phyloP scores from a whole-genome alignment of 2,888 invertebrate genomes.

The Matsumyia berberina region DNA sequence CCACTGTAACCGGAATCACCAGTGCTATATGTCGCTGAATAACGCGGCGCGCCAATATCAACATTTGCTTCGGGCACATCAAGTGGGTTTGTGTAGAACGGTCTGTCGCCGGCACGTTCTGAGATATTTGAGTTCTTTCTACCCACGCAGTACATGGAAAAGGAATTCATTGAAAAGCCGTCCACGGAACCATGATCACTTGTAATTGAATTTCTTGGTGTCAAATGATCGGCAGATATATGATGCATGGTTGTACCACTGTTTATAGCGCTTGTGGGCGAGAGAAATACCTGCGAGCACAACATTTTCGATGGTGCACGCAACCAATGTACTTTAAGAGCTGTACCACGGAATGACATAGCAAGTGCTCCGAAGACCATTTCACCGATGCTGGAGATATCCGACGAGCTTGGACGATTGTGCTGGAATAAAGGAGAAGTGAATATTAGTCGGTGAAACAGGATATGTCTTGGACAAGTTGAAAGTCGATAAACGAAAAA shows the following conservation, averaged over 20 bases:
- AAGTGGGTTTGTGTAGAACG: slow-evolving; percentile 80
- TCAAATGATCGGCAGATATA: slow-evolving; percentile 67
- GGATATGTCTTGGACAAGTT: not conserved
- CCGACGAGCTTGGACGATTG: slow-evolving; percentile 87
- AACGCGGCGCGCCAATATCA: slow-evolving; percentile 78
- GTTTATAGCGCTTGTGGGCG: slow-evolving; percentile 83
- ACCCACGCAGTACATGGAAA: slow-evolving; percentile 81
- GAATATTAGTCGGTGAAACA: slow-evolving; percentile 18
- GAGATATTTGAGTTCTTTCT: slow-evolving; percentile 80
- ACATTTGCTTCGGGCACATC: slow-evolving; percentile 81
- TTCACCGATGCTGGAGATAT: slow-evolving; percentile 92
- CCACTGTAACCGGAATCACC: slow-evolving; percentile 83
- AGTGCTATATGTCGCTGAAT: slow-evolving; percentile 82
- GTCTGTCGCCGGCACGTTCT: slow-evolving; percentile 74
- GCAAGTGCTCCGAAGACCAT: slow-evolving; percentile 97
- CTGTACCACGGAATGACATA: slow-evolving; percentile 93
- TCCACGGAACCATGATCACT: slow-evolving; percentile 83
- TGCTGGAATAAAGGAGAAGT: slow-evolving; percentile 84
- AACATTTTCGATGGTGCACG: slow-evolving; percentile 85
- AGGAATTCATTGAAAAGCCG: slow-evolving; percentile 83
- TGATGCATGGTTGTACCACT: slow-evolving; percentile 43
- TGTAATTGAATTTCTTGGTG: slow-evolving; percentile 82
- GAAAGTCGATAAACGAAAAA: too few species aligned
- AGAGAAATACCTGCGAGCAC: slow-evolving; percentile 87
- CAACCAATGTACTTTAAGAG: slow-evolving; percentile 90